These are phyloP conservation scores for Tychaedon coryphoeus DNA, from an alignment of 2,113 vertebrate species.

Conservation along the genomic window DNA sequence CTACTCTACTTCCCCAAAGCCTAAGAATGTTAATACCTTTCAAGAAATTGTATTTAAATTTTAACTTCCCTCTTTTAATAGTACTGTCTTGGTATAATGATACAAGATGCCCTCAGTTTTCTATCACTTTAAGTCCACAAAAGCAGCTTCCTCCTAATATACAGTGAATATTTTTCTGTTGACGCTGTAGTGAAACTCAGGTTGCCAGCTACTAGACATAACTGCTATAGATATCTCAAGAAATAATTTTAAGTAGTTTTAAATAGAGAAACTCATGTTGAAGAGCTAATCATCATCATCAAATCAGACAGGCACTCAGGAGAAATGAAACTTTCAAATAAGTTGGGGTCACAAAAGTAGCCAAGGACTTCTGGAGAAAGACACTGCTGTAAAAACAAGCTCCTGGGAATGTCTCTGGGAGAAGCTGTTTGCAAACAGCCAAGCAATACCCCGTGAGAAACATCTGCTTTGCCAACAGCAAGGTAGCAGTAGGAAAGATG, in stretches of 20 bases:
- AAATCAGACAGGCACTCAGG: background rate
- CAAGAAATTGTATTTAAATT: background rate
- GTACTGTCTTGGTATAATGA: background rate
- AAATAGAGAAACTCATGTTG: background rate
- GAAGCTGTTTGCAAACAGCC: slow-evolving; percentile 19
- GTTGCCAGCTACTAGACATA: background rate
- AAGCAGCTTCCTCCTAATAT: background rate
- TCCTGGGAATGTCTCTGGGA: background rate
- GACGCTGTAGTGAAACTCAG: background rate
- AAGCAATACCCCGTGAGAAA: background rate
- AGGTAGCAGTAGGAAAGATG: background rate
- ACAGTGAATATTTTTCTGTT: background rate
- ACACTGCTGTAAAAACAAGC: background rate
- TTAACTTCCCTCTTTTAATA: background rate
- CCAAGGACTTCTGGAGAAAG: background rate
- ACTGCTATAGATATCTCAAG: background rate
- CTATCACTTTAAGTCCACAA: background rate
- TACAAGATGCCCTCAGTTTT: background rate
- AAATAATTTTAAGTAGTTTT: background rate
- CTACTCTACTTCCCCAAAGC: background rate
- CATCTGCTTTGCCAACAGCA: slow-evolving; percentile 45
- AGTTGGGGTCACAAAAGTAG: background rate
- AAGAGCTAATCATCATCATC: background rate
- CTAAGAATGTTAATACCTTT: background rate
- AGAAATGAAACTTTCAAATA: background rate